A percentile compares a stretch with the other conserved stretches of the same genome.
These are phyloP conservation scores for Euzophera pinguis DNA, from an alignment of 2,888 invertebrate genomes.

Conservation along the genomic window DNA sequence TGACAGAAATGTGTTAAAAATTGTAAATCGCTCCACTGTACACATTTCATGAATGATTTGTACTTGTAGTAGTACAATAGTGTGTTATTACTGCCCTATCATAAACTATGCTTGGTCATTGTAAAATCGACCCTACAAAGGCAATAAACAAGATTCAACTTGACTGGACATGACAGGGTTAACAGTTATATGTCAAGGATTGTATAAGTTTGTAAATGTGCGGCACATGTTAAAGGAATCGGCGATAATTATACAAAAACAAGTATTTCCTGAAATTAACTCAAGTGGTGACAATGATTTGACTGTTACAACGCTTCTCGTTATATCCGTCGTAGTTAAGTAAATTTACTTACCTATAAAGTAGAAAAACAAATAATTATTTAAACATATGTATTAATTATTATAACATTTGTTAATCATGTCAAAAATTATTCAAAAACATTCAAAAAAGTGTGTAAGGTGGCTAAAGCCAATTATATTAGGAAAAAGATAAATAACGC, in stretches of 20 bases:
- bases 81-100: constrained; percentile 25
- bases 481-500: no score
- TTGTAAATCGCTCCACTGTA: constrained; percentile 48
- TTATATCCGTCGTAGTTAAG: no score
- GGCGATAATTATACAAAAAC: constrained; percentile 3
- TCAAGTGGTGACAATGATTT: no score
- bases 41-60: constrained; percentile 63
- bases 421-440: no score
- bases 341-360: no score
- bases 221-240: constrained; percentile 15
- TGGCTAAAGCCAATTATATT: no score
- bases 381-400: no score
- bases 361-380: no score
- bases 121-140: constrained; percentile 23
- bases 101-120: constrained; percentile 16
- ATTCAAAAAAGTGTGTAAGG: no score
- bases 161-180: constrained; percentile 19
- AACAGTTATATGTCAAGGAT: constrained; percentile 51
- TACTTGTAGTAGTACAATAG: constrained; percentile 46
- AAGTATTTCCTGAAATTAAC: no score
- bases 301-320: no score
- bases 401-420: no score
- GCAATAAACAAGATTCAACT: constrained; percentile 24
- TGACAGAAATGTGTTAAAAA: constrained; percentile 28
- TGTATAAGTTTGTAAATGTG: constrained; percentile 33